phyloP scores from a whole-genome alignment of 2,113 vertebrate species.

The Meleagris gallopavo region DNA sequence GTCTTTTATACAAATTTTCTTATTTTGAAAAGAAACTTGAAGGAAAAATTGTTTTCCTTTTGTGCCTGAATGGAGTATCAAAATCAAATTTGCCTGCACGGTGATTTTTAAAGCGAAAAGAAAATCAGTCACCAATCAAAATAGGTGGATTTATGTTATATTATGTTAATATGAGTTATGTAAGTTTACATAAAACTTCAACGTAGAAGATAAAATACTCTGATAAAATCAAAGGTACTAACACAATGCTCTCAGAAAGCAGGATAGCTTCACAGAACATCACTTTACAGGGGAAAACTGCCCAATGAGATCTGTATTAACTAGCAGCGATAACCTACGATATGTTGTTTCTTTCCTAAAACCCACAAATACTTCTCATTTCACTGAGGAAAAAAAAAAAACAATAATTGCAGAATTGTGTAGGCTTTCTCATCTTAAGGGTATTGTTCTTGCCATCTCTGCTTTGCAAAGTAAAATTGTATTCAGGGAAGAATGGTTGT shows the following conservation, averaged over 20 bases:
- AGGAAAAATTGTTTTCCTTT: background rate
- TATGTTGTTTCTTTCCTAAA: background rate
- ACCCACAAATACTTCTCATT: background rate
- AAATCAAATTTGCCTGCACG: background rate
- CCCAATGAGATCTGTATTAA: background rate
- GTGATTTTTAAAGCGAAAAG: background rate
- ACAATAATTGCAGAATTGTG: rapidly evolving
- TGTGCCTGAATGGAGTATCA: background rate
- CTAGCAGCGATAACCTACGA: background rate
- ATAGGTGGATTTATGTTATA: background rate
- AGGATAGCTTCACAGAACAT: background rate
- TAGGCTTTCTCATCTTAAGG: background rate
- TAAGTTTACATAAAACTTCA: background rate
- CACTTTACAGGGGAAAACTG: background rate
- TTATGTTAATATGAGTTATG: background rate
- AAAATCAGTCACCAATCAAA: background rate
- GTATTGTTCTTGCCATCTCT: background rate
- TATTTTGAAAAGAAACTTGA: conserved; percentile 13
- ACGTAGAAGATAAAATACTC: background rate
- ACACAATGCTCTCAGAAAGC: background rate
- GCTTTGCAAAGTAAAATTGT: rapidly evolving
- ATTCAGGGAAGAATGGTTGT: background rate
- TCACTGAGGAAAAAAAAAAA: background rate
- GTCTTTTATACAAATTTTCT: background rate
- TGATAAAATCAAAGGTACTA: background rate